phyloP scores from a whole-genome alignment of 2,797 vertebrate species.

The Channa striata region DNA sequence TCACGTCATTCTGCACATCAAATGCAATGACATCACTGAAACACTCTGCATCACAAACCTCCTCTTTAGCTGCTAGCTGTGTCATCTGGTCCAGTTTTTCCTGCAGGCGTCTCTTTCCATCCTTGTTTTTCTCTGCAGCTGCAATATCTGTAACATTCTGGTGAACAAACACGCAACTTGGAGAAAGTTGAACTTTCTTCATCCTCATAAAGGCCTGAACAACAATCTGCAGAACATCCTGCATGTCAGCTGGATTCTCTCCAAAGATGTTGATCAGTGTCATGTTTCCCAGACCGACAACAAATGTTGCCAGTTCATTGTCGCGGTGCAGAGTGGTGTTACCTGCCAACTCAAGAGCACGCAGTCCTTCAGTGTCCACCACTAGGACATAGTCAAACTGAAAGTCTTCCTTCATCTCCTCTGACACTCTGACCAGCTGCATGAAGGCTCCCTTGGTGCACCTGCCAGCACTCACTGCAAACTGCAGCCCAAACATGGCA shows the following conservation, averaged over 20 bases:
- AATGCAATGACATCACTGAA: slow-evolving; percentile 84
- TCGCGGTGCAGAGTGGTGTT: slow-evolving; percentile 72
- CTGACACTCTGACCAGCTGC: slow-evolving; percentile 80
- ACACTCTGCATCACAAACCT: slow-evolving; percentile 56
- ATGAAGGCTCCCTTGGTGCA: slow-evolving; percentile 87
- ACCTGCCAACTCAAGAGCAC: slow-evolving; percentile 69
- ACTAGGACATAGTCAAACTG: slow-evolving; percentile 64
- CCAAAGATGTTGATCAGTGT: slow-evolving; percentile 87
- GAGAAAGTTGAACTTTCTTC: slow-evolving; percentile 80
- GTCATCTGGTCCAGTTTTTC: slow-evolving; percentile 84
- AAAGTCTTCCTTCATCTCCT: slow-evolving; percentile 57
- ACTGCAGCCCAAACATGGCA: slow-evolving; percentile 86
- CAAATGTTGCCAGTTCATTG: slow-evolving; percentile 86
- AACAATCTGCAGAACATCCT: slow-evolving; percentile 83
- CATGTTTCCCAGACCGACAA: slow-evolving; percentile 83
- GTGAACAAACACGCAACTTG: slow-evolving; percentile 74
- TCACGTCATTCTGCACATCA: slow-evolving; percentile 78
- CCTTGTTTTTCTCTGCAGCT: slow-evolving; percentile 81
- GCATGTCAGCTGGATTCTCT: slow-evolving; percentile 86
- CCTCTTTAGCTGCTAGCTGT: slow-evolving; percentile 75
- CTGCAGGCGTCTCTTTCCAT: slow-evolving; percentile 73
- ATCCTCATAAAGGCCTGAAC: slow-evolving; percentile 86
- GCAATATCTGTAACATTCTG: slow-evolving; percentile 73
- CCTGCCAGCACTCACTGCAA: slow-evolving; percentile 82
- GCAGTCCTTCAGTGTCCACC: slow-evolving; percentile 85